phyloP scores from a whole-genome alignment of 2,113 vertebrate species.

The Xiphophorus couchianus region DNA sequence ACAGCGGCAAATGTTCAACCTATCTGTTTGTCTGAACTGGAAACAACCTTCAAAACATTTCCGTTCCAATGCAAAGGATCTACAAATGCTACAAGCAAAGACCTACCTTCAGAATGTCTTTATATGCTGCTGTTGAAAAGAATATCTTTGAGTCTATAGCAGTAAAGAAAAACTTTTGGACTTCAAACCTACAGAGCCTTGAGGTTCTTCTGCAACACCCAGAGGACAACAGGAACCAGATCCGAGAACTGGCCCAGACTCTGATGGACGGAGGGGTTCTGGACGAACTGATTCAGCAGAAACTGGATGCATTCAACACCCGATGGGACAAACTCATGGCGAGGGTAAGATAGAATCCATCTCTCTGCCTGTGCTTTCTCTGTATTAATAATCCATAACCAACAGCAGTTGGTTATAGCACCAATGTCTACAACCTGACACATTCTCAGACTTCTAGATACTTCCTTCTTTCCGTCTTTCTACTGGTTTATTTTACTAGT shows the following conservation, averaged over 20 bases:
- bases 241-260: constrained; percentile 93
- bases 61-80: background rate
- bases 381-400: background rate
- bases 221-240: constrained; percentile 96
- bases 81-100: background rate
- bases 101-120: background rate
- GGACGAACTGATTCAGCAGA: constrained; percentile 95
- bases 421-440: no score
- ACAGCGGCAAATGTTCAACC: background rate
- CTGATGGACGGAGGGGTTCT: constrained; percentile 96
- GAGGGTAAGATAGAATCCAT: constrained; percentile 76
- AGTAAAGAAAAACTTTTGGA: no score
- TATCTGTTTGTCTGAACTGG: background rate
- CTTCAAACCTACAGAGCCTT: constrained; percentile 81
- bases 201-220: constrained; percentile 90
- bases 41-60: background rate
- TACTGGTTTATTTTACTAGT: background rate
- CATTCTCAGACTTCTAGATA: background rate
- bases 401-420: background rate
- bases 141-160: background rate
- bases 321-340: constrained; percentile 93
- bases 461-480: background rate
- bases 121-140: background rate
- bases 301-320: constrained; percentile 92
- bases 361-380: background rate